Evolutionary conservation across 2,113 vertebrate species (phyloP), one percentile per base, ranked within the genome.

Genomic region (Peromyscus leucopus): DNA sequence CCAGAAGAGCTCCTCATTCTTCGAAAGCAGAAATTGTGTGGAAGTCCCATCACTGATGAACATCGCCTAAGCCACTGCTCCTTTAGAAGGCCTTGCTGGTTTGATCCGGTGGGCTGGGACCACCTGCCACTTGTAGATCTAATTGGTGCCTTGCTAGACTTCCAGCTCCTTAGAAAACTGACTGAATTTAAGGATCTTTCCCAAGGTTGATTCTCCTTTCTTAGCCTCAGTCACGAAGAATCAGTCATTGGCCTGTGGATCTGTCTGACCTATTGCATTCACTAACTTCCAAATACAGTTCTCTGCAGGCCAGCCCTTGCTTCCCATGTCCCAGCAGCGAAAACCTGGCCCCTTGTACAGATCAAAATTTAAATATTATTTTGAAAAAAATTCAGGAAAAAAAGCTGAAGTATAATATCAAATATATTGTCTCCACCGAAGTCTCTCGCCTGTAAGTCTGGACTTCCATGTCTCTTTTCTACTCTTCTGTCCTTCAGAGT

Each of bases 371-470:
- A 48, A 55, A 33, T 31, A 78, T 33, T 7, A 48, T 46, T 59
- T 83, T 59, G 19, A 39, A 59, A 90, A 96, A 96, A 78, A 61
- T 51, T n/a, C 1, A 94, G 82, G 42, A 33, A 85, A 96, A 96
- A 39, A 72, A 69, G 7, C 31, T 63, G 6, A 55, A 63, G 28
- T 42, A 19, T 59, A 61, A n/a, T 2, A 2, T 87, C 17, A 5
- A 19, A 13, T 26, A 13, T 26, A 57, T 88, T 61, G 36, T 2
- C 16, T 36, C 5, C 7, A n/a, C 28, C 10, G 51, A 51, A 51
- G 78, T 33, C 63, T 88, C 7, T 26, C 33, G 69, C 57, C 33
- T 16, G 31, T 21, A 42, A 21, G 39, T 28, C 39, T 51, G n/a
- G 3, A 84, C 22, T 93, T 89, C 28, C 15, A 5, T 39, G 74